These are phyloP conservation scores for Acanthosoma haemorrhoidale DNA, from an alignment of 2,888 invertebrate species.

Conservation along the genomic window DNA sequence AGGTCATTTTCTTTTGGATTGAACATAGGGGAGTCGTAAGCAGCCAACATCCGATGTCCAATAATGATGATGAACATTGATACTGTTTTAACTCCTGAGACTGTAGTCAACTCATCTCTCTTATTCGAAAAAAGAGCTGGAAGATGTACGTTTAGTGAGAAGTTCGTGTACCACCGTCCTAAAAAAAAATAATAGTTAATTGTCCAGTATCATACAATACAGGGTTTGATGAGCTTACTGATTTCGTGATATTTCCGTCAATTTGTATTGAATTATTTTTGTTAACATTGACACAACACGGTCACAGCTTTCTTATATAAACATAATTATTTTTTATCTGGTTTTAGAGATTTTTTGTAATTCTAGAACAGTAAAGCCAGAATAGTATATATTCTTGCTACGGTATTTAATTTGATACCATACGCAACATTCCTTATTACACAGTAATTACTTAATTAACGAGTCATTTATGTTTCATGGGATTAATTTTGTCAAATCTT, in stretches of 20 bases:
- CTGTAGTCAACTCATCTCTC: slow-evolving; percentile 20
- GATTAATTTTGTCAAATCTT: no score
- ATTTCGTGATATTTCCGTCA: no score
- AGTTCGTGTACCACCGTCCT: not conserved
- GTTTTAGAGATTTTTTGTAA: not conserved
- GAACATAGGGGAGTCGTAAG: slow-evolving; percentile 15
- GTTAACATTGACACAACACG: no score
- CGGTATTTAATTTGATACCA: no score
- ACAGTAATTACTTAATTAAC: no score
- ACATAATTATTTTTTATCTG: not conserved
- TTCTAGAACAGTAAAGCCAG: no score
- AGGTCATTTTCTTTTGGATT: slow-evolving; percentile 25
- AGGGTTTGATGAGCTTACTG: not conserved
- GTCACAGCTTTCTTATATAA: no score
- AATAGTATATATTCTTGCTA: no score
- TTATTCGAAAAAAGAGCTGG: not conserved
- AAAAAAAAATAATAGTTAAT: not conserved
- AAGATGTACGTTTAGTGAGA: slow-evolving; percentile 16
- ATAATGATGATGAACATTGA: slow-evolving; percentile 33
- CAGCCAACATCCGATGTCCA: slow-evolving; percentile 29
- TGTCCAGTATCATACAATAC: not conserved
- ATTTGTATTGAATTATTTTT: no score
- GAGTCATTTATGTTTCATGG: no score
- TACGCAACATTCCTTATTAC: no score
- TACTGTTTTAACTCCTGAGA: slow-evolving; percentile 26